These are phyloP conservation scores for Lasiommata megera DNA, from an alignment of 2,888 invertebrate species.

Conservation along the genomic window DNA sequence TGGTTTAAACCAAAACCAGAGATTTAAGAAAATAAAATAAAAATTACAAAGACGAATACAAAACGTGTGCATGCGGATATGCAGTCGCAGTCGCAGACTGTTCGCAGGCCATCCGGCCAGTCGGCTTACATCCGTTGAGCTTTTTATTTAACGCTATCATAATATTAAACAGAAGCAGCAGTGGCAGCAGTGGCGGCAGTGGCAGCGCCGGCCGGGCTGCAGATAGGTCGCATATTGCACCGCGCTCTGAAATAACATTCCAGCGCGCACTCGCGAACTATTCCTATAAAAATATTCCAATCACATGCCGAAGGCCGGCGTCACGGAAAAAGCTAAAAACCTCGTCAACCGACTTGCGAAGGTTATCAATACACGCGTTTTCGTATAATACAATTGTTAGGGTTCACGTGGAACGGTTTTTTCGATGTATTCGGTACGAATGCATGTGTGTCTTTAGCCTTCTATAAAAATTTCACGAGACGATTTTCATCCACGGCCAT, in stretches of 20 bases:
- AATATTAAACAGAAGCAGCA: background rate
- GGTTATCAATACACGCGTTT: too few species aligned
- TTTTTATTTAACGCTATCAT: background rate
- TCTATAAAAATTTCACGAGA: too few species aligned
- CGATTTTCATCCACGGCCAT: too few species aligned
- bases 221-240: background rate
- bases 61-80: too few species aligned
- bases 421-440: background rate
- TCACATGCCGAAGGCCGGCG: background rate
- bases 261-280: conserved; percentile 1
- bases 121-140: too few species aligned
- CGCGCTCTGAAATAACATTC: background rate
- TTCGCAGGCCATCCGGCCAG: too few species aligned
- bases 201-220: background rate
- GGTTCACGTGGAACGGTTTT: background rate
- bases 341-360: background rate
- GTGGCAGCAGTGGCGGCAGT: background rate
- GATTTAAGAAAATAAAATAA: too few species aligned
- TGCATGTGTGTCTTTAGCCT: too few species aligned
- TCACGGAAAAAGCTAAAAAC: background rate
- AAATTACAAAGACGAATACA: too few species aligned
- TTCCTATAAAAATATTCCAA: conserved; percentile 2
- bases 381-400: too few species aligned
- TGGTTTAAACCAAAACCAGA: too few species aligned
- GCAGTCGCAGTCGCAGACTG: too few species aligned